A percentile compares a stretch with the other conserved stretches of the same genome.
phyloP scores from a whole-genome alignment of 2,797 vertebrate species.

The Brachyalestes nurse region DNA sequence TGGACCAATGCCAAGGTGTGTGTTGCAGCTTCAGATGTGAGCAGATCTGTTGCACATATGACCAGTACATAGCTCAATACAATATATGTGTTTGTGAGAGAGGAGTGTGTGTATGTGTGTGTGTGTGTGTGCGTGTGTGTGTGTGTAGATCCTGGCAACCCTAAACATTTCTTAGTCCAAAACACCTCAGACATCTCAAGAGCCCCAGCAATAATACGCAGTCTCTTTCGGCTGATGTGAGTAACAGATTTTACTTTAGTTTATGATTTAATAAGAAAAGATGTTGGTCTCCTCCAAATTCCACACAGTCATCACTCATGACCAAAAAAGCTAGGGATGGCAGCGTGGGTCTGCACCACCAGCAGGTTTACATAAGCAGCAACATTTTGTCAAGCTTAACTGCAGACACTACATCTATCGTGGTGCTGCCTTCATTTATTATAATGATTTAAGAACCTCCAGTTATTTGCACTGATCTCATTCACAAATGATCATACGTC shows the following conservation, averaged over 20 bases:
- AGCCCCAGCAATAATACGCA: conserved; percentile 31
- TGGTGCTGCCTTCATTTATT: neutral
- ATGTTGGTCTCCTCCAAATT: conserved; percentile 27
- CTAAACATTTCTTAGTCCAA: conserved; percentile 18
- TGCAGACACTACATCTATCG: neutral
- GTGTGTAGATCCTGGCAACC: conserved; percentile 26
- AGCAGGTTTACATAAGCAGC: conserved; percentile 13
- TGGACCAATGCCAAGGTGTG: conserved; percentile 29
- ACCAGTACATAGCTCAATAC: conserved; percentile 11
- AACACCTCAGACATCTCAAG: conserved; percentile 40
- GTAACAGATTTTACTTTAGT: conserved; percentile 37
- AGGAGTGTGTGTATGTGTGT: conserved; percentile 3
- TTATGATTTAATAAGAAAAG: conserved; percentile 30
- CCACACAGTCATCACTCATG: conserved; percentile 10
- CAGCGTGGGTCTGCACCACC: neutral
- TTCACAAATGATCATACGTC: neutral
- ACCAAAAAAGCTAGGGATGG: neutral
- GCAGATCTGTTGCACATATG: conserved; percentile 19
- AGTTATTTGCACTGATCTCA: neutral
- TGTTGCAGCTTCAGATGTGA: conserved; percentile 15
- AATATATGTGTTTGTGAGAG: neutral
- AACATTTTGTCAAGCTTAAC: neutral
- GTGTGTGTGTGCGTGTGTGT: conserved; percentile 27
- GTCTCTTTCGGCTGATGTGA: conserved; percentile 33
- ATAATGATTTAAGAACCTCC: neutral